These are phyloP conservation scores for Perca flavescens DNA, from an alignment of 2,113 vertebrate species.

Conservation along the genomic window DNA sequence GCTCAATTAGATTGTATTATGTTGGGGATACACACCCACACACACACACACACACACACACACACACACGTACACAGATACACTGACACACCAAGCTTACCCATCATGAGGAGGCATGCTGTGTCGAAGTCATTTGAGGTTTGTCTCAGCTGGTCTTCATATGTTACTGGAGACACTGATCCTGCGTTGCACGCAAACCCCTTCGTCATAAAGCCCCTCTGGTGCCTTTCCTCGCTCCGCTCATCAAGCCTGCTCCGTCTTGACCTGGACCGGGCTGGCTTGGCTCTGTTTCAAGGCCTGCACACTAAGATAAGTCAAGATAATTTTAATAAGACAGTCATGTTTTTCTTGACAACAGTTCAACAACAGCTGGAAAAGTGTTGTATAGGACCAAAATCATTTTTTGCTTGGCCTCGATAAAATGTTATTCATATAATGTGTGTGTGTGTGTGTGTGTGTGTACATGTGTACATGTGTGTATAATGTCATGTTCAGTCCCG, in stretches of 20 bases:
- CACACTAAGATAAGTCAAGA: conserved; percentile 32
- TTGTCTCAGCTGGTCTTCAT: conserved; percentile 71
- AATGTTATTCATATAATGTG: conserved; percentile 3
- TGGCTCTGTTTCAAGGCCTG: conserved; percentile 18
- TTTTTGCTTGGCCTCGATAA: conserved; percentile 2
- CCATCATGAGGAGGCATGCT: conserved; percentile 39
- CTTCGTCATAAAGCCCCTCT: conserved; percentile 50
- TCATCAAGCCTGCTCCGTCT: conserved; percentile 31
- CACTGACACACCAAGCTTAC: conserved; percentile 36
- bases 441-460: too few relatives aligned
- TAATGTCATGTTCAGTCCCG: too few relatives aligned
- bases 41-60: not conserved
- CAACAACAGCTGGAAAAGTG: conserved; percentile 41
- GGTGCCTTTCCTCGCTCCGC: conserved; percentile 35
- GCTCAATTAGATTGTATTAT: conserved; percentile 49
- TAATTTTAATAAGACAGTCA: conserved; percentile 41
- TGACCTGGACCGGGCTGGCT: conserved; percentile 8
- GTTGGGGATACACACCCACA: conserved; percentile 11
- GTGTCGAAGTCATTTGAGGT: conserved; percentile 61
- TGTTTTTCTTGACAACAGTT: conserved; percentile 57
- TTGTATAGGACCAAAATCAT: conserved; percentile 17
- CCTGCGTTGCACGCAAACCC: conserved; percentile 46
- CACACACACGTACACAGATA: not conserved
- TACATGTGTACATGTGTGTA: too few relatives aligned
- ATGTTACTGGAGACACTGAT: conserved; percentile 61